These are phyloP conservation scores for Lissonota sp. DNA, from an alignment of 2,888 invertebrate species.

Conservation along the genomic window DNA sequence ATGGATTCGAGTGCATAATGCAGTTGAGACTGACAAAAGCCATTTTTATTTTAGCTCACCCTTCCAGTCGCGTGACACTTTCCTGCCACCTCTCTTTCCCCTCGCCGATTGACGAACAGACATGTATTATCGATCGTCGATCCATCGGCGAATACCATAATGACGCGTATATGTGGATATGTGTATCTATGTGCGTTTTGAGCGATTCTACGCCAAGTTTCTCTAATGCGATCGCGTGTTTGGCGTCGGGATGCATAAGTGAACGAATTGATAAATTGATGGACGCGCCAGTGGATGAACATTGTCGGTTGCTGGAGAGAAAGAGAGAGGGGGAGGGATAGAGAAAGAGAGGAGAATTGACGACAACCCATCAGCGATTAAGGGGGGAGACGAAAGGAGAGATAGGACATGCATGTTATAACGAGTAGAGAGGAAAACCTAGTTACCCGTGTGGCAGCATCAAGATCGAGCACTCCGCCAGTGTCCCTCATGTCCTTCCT, in stretches of 20 bases:
- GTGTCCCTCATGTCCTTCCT: constrained; percentile 64
- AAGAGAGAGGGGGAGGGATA: not conserved
- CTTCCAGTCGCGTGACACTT: not conserved
- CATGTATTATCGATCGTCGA: constrained; percentile 45
- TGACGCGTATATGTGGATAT: not conserved
- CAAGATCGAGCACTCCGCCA: constrained; percentile 58
- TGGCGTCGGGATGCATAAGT: constrained; percentile 63
- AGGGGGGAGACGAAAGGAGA: constrained; percentile 26
- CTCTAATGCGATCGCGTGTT: constrained; percentile 69
- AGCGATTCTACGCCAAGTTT: constrained; percentile 21
- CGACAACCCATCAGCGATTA: constrained; percentile 45
- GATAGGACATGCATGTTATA: constrained; percentile 30
- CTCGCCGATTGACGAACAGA: constrained; percentile 7
- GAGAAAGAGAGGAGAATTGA: constrained; percentile 13
- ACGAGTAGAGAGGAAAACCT: constrained; percentile 62
- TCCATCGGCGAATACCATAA: constrained; percentile 4
- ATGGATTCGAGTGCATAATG: not conserved
- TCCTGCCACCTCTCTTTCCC: constrained; percentile 11
- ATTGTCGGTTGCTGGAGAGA: constrained; percentile 40
- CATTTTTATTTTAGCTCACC: constrained; percentile 7
- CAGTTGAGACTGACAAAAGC: constrained; percentile 32
- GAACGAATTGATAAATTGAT: constrained; percentile 72
- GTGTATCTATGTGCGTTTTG: not conserved
- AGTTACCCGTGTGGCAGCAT: constrained; percentile 60
- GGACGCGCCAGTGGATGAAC: constrained; percentile 60